Conservation (phyloP, 2,888 invertebrate genomes). For the Agrenia bidenticulata region DNA sequence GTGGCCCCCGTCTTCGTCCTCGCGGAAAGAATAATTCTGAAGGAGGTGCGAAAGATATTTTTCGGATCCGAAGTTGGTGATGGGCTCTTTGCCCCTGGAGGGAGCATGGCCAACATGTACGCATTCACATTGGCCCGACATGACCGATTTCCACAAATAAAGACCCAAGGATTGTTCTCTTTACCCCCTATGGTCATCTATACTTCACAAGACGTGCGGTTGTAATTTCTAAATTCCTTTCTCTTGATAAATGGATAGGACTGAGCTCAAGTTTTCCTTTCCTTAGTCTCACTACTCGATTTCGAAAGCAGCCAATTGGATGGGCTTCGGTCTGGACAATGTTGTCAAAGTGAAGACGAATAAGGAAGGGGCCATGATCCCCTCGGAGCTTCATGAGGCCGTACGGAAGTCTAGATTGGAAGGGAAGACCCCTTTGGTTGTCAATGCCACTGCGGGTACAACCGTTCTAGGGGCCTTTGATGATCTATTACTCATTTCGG, state of each 20-base stretch:
- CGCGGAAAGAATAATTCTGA: slow-evolving; percentile 68
- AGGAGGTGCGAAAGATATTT: slow-evolving; percentile 63
- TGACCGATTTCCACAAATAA: slow-evolving; percentile 67
- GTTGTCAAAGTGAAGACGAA: slow-evolving; percentile 68
- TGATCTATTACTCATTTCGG: slow-evolving; percentile 67
- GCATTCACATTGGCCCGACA: slow-evolving; percentile 73
- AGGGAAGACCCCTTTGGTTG: slow-evolving; percentile 66
- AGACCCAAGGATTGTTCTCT: slow-evolving; percentile 66
- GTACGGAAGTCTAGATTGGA: slow-evolving; percentile 58
- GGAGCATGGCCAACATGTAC: slow-evolving; percentile 58
- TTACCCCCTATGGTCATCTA: slow-evolving; percentile 69
- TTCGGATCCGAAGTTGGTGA: slow-evolving; percentile 66
- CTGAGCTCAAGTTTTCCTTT: background rate
- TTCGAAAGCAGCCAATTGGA: slow-evolving; percentile 75
- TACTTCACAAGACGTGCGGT: slow-evolving; percentile 72
- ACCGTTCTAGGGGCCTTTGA: slow-evolving; percentile 84
- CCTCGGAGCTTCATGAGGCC: slow-evolving; percentile 63
- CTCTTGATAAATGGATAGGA: background rate
- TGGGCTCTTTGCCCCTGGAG: slow-evolving; percentile 70
- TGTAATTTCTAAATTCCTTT: background rate
- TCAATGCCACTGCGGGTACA: slow-evolving; percentile 76
- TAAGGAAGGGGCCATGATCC: slow-evolving; percentile 67
- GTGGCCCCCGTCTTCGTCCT: slow-evolving; percentile 78
- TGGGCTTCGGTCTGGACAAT: slow-evolving; percentile 80
- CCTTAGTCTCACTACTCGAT: slow-evolving; percentile 77